Conservation (phyloP, 2,113 vertebrate species). For the Miniopterus natalensis region DNA sequence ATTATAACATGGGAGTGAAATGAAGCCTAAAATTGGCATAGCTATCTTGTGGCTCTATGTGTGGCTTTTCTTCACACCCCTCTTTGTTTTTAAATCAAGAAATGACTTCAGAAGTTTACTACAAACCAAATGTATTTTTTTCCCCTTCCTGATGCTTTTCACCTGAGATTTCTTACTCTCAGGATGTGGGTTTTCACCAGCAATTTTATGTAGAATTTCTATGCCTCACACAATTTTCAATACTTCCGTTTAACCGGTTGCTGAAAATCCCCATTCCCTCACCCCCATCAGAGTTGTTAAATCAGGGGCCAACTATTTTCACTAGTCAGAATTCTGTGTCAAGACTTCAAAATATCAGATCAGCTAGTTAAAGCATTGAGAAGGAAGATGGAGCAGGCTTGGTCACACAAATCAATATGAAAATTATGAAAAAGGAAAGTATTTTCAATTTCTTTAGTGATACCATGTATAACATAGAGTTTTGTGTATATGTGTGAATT, state of each 20-base stretch:
- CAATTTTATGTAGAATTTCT: background rate
- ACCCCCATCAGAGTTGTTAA: background rate
- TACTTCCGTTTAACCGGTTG: background rate
- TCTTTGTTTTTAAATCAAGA: background rate
- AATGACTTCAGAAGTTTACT: background rate
- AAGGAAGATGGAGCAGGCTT: background rate
- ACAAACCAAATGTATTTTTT: background rate
- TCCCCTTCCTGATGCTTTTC: background rate
- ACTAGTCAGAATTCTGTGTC: background rate
- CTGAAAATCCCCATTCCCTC: background rate
- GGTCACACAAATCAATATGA: background rate
- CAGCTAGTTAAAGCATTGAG: background rate
- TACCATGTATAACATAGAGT: background rate
- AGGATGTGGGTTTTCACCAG: background rate
- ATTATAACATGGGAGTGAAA: background rate
- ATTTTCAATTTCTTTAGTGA: constrained; percentile 33
- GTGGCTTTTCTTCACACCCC: background rate
- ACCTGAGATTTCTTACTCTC: background rate
- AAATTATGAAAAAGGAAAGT: background rate
- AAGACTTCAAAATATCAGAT: background rate
- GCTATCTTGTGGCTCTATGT: background rate
- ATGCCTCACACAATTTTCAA: background rate
- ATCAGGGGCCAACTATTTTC: background rate
- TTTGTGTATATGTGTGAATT: background rate
- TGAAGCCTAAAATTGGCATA: background rate